Base-by-base conservation (phyloP, 2,888 invertebrate species). In the Nomada goodeniana region DNA sequence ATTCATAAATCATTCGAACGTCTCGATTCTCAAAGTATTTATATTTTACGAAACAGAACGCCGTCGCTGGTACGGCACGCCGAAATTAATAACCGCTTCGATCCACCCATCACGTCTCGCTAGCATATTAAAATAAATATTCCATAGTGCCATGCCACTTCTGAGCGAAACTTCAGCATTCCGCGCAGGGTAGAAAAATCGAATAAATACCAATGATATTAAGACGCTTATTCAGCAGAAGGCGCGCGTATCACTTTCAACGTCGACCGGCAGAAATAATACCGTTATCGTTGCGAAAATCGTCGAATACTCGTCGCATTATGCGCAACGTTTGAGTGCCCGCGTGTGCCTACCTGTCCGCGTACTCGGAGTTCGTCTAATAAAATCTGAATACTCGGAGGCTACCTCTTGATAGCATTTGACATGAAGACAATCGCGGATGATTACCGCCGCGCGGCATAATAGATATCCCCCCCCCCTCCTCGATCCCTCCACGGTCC, bases 381-480 rank as follows among this genome's bases (percentile, higher is more conserved):
- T 89, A 91, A 91, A 91, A 90, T 90, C 86, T 87, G 86, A 91
- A 90, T 88, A 87, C 88, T 75, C 88, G 85, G 84, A 82, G 89
- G 83, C 82, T 83, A 78, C 86, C 84, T 73, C 86, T 88, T 89
- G 90, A 89, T 89, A 86, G 76, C 85, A 85, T 85, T 84, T 89
- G 90, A 91, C 91, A 86, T 83, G 89, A 89, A 91, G 90, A 91
- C 91, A 92, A 92, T 92, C 88, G 90, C 70, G 82, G 88, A 88
- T 91, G 92, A 92, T 91, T 91, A 90, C 89, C 87, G 88, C 83
- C 86, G 86, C 75, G 84, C 50, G 80, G 79, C 70, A 86, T 83
- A 87, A 87, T 88, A 79, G 84, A 79, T 82, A 85, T 82, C 80
- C 77, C 70, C 60, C 53, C 18, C 59, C 81, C 77, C 23, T 68